Conservation (phyloP, 2,888 invertebrate species). For the Cerceris rybyensis region DNA sequence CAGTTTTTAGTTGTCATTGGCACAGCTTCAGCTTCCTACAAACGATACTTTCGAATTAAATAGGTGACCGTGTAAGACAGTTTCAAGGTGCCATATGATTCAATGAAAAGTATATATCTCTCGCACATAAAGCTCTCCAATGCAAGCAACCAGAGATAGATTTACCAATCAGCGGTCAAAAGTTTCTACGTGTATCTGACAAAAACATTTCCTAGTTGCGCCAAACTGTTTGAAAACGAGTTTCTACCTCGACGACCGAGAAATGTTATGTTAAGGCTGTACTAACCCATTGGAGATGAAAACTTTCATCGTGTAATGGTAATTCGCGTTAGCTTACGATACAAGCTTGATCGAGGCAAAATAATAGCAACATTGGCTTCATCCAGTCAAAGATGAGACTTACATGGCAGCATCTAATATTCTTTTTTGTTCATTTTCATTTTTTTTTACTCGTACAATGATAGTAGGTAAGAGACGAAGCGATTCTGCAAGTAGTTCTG, state of each 20-base stretch:
- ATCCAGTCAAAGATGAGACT: no score
- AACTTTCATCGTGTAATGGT: no score
- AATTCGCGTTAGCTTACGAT: no score
- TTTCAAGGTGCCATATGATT: neutral
- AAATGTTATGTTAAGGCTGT: neutral
- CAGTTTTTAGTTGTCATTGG: no score
- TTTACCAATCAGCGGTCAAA: conserved; percentile 45
- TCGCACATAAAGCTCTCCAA: conserved; percentile 33
- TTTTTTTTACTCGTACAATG: neutral
- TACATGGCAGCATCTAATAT: no score
- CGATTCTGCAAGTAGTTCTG: neutral
- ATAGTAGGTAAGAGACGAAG: neutral
- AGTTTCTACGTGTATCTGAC: conserved; percentile 44
- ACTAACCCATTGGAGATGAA: no score
- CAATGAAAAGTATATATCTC: conserved; percentile 31
- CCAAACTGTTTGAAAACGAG: conserved; percentile 23
- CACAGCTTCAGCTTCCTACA: no score
- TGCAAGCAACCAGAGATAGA: conserved; percentile 34
- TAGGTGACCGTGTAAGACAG: neutral
- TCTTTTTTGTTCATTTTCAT: neutral
- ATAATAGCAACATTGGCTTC: no score
- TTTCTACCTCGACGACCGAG: neutral
- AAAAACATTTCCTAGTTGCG: conserved; percentile 38
- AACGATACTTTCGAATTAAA: no score
- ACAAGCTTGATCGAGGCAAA: no score